phyloP scores from a whole-genome alignment of 2,797 vertebrate genomes.

The Dicrostonyx torquatus region DNA sequence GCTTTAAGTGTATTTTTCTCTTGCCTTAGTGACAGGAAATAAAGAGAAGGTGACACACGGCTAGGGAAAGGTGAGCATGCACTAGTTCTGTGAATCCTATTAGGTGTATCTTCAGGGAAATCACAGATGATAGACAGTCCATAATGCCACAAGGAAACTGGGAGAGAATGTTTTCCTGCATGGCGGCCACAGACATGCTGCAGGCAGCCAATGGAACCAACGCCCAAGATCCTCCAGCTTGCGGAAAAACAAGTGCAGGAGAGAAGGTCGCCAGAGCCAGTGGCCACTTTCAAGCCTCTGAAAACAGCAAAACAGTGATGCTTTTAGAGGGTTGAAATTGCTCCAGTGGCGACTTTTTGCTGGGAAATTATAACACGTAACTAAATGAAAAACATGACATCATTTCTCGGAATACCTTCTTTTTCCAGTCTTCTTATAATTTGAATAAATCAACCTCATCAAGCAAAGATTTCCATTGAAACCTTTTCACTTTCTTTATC shows the following conservation, averaged over 20 bases:
- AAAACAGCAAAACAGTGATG: not conserved
- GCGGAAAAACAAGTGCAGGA: constrained; percentile 67
- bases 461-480: constrained; percentile 7
- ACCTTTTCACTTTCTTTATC: constrained; percentile 34
- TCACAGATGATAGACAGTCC: constrained; percentile 50
- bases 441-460: not conserved
- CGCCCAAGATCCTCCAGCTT: constrained; percentile 76
- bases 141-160: constrained; percentile 44
- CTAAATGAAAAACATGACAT: constrained; percentile 36
- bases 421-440: constrained; percentile 10
- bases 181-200: constrained; percentile 67
- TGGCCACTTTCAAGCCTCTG: constrained; percentile 21
- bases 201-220: constrained; percentile 82
- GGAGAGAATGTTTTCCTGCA: constrained; percentile 38
- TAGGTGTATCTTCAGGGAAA: constrained; percentile 69
- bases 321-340: constrained; percentile 26
- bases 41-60: constrained; percentile 6
- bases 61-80: not conserved
- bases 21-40: constrained; percentile 33
- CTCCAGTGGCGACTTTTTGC: not conserved
- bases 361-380: constrained; percentile 43
- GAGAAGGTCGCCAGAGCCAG: constrained; percentile 52
- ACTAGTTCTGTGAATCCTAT: constrained; percentile 66
- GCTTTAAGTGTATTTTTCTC: constrained; percentile 46
- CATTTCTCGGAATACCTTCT: constrained; percentile 48